A percentile compares a stretch with the other conserved stretches of the same genome.
phyloP scores from a whole-genome alignment of 2,797 vertebrate genomes.

The Momotus momota region DNA sequence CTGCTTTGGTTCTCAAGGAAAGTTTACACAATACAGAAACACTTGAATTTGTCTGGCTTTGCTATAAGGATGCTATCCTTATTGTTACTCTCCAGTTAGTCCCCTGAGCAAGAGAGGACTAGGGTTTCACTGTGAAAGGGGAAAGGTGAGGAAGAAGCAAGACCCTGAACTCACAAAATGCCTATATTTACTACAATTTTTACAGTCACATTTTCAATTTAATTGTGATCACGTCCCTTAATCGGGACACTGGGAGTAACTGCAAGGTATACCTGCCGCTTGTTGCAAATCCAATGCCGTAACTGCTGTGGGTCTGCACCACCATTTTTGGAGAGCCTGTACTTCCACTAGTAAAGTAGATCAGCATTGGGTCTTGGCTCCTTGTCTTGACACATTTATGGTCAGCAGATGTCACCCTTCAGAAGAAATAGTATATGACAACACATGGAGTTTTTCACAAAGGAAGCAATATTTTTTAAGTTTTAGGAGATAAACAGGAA shows the following conservation, averaged over 20 bases:
- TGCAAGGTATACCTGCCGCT: conserved; percentile 76
- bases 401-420: conserved; percentile 77
- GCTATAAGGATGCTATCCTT: neutral
- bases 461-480: neutral
- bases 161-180: neutral
- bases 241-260: neutral
- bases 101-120: too few species aligned
- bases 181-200: neutral
- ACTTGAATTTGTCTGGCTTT: neutral
- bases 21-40: neutral
- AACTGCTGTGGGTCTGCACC: conserved; percentile 84
- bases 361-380: conserved; percentile 78
- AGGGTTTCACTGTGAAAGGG: neutral
- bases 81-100: neutral
- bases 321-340: conserved; percentile 87
- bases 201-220: neutral
- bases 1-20: neutral
- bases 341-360: conserved; percentile 88
- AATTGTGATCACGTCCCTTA: neutral
- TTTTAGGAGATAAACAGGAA: neutral
- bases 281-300: conserved; percentile 80
- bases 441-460: neutral
- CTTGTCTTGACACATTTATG: conserved; percentile 80
- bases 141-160: neutral
- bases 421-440: neutral